A percentile compares a stretch with the other conserved stretches of the same genome.
Conservation (phyloP, 1,140 invertebrate genomes). For the Drosophila insularis region DNA sequence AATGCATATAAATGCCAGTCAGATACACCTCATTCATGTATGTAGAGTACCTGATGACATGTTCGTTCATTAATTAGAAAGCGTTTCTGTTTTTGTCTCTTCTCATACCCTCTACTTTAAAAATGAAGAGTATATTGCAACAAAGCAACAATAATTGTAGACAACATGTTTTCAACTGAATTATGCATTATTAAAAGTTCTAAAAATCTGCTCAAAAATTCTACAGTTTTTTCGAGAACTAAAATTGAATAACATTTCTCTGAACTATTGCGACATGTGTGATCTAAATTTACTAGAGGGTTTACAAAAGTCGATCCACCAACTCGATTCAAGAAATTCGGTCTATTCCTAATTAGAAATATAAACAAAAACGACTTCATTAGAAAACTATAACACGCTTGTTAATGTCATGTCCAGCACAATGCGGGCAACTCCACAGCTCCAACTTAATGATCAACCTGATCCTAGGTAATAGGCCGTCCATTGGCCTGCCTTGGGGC, state of each 20-base stretch:
- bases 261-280: too few relatives aligned
- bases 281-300: background rate
- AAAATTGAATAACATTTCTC: too few relatives aligned
- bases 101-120: background rate
- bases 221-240: too few relatives aligned
- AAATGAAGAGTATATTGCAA: background rate
- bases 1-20: constrained; percentile 70
- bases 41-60: constrained; percentile 54
- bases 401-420: constrained; percentile 66
- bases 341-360: constrained; percentile 70
- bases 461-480: background rate
- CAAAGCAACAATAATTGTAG: too few relatives aligned
- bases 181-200: too few relatives aligned
- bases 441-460: constrained; percentile 50
- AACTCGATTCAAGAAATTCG: background rate
- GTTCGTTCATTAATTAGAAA: constrained; percentile 77
- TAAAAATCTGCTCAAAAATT: background rate
- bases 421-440: constrained; percentile 48
- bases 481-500: background rate
- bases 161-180: too few relatives aligned
- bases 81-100: constrained; percentile 24
- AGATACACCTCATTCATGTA: constrained; percentile 20
- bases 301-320: background rate
- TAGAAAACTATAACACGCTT: constrained; percentile 78
- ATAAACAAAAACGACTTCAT: constrained; percentile 70